Conservation (phyloP, 1,140 invertebrate species). For the Bicyclus anynana region DNA sequence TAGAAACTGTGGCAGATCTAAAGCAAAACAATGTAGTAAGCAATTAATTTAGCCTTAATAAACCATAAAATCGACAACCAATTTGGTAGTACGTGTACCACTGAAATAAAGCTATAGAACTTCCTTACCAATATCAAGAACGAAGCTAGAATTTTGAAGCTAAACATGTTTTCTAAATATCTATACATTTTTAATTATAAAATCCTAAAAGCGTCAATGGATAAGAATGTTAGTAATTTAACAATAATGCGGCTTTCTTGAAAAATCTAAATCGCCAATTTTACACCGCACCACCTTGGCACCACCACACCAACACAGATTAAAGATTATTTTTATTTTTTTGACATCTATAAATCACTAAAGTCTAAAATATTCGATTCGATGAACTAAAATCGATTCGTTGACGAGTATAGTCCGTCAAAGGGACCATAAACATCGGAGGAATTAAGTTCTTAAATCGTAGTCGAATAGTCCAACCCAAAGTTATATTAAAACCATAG, state of each 20-base stretch:
- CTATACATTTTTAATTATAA: slow-evolving; percentile 11
- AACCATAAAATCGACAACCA: slow-evolving; percentile 58
- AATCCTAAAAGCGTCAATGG: not conserved
- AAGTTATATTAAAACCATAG: too few relatives aligned
- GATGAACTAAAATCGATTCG: too few relatives aligned
- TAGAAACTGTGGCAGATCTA: slow-evolving; percentile 82
- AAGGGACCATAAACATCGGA: too few relatives aligned
- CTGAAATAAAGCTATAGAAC: not conserved
- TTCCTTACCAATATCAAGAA: slow-evolving; percentile 58
- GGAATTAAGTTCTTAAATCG: too few relatives aligned
- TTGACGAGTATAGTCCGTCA: too few relatives aligned
- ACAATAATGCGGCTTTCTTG: slow-evolving; percentile 9
- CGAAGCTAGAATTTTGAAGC: slow-evolving; percentile 34
- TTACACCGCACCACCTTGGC: too few relatives aligned
- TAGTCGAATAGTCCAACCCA: too few relatives aligned
- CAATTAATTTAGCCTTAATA: slow-evolving; percentile 50
- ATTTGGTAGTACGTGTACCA: slow-evolving; percentile 10
- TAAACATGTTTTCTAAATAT: slow-evolving; percentile 30
- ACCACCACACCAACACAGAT: too few relatives aligned
- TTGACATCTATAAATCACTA: too few relatives aligned
- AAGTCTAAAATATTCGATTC: too few relatives aligned
- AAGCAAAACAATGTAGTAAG: slow-evolving; percentile 66
- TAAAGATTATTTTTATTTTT: too few relatives aligned
- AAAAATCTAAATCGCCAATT: not conserved
- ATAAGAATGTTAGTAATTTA: not conserved